These are phyloP conservation scores for Hoplostethus mediterraneus DNA, from an alignment of 2,797 vertebrate species.

Conservation along the genomic window DNA sequence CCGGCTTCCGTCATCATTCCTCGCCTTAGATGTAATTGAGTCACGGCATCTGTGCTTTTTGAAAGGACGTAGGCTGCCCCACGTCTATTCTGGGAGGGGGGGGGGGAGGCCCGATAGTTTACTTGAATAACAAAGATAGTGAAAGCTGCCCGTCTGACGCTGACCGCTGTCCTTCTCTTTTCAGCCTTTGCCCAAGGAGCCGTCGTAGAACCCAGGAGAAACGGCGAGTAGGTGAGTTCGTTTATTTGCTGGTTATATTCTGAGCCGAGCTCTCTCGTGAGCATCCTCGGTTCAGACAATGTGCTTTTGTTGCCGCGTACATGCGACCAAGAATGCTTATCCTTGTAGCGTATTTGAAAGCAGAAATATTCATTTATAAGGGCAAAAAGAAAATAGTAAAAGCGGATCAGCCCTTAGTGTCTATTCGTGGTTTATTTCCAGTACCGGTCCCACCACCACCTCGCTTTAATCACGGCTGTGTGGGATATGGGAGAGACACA, in stretches of 20 bases:
- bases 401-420: constrained; percentile 33
- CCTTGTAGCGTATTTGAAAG: constrained; percentile 3
- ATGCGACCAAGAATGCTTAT: constrained; percentile 1
- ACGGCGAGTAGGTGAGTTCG: constrained; percentile 70
- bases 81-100: constrained; percentile 34
- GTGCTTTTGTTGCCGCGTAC: constrained; percentile 1
- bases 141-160: constrained; percentile 30
- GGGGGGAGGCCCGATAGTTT: constrained; percentile 23
- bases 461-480: constrained; percentile 37
- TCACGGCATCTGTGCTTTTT: constrained; percentile 69
- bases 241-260: constrained; percentile 29
- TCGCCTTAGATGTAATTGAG: constrained; percentile 64
- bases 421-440: constrained; percentile 35
- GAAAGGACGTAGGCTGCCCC: constrained; percentile 69
- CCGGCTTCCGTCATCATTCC: constrained; percentile 40
- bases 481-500: constrained; percentile 32
- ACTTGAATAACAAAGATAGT: constrained; percentile 34
- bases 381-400: background rate
- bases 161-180: constrained; percentile 68
- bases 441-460: constrained; percentile 9
- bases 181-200: constrained; percentile 89
- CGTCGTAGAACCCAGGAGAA: constrained; percentile 81
- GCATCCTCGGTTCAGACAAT: background rate
- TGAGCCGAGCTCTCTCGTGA: background rate
- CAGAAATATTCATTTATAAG: constrained; percentile 16